Percentiles rank a stretch among this genome's conserved stretches.
These are phyloP conservation scores for Parazoanthus darwini DNA, from an alignment of 92 coral and sea anemone genomes.

Conservation along the genomic window DNA sequence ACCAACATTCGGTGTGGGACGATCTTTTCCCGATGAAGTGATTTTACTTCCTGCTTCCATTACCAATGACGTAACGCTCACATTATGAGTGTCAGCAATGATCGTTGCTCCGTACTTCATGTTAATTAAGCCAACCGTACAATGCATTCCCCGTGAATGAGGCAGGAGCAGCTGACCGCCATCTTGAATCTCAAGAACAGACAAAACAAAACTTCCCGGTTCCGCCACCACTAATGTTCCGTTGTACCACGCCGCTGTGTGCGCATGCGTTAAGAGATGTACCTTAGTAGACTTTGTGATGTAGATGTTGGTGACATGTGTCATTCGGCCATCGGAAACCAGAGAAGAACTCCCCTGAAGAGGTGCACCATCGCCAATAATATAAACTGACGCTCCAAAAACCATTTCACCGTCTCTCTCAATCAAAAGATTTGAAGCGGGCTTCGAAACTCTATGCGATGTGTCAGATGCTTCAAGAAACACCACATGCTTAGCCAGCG, in stretches of 20 bases:
- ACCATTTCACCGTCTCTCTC: slow-evolving; percentile 57
- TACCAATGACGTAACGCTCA: slow-evolving; percentile 58
- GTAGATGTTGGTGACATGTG: slow-evolving; percentile 56
- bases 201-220: slow-evolving; percentile 54
- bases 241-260: slow-evolving; percentile 51
- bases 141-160: slow-evolving; percentile 59
- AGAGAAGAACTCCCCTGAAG: slow-evolving; percentile 48
- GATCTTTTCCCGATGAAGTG: slow-evolving; percentile 56
- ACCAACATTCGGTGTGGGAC: slow-evolving; percentile 53
- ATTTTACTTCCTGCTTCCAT: slow-evolving; percentile 66
- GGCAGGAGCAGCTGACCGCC: slow-evolving; percentile 56
- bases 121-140: slow-evolving; percentile 52
- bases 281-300: slow-evolving; percentile 48
- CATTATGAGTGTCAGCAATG: slow-evolving; percentile 56
- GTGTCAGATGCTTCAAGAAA: slow-evolving; percentile 62
- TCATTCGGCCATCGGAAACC: slow-evolving; percentile 62
- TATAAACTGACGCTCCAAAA: slow-evolving; percentile 59
- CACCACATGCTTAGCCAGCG: slow-evolving; percentile 51
- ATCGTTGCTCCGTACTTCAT: slow-evolving; percentile 64
- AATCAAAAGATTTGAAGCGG: slow-evolving; percentile 57
- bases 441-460: slow-evolving; percentile 58
- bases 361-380: slow-evolving; percentile 55
- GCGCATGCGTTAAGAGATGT: slow-evolving; percentile 49
- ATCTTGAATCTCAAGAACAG: slow-evolving; percentile 65
- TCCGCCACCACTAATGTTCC: slow-evolving; percentile 46